These are phyloP conservation scores for Megathymus violae DNA, from an alignment of 1,140 invertebrate genomes.

Conservation along the genomic window DNA sequence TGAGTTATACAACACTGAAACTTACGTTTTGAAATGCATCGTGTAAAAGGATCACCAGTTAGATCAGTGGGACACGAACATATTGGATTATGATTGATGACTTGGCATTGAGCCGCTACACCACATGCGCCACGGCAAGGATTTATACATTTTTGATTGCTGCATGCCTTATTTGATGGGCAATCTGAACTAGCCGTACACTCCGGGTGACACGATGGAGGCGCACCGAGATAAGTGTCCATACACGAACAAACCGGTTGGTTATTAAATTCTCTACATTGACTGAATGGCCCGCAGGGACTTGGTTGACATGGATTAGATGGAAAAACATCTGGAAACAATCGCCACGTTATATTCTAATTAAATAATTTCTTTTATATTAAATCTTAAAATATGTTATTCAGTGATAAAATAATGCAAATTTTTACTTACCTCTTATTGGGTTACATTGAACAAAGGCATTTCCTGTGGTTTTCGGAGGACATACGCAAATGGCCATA, in stretches of 20 bases:
- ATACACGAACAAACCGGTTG: constrained; percentile 86
- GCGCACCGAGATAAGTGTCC: constrained; percentile 85
- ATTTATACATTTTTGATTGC: constrained; percentile 86
- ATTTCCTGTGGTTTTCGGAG: constrained; percentile 87
- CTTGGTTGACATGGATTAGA: constrained; percentile 84
- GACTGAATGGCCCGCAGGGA: constrained; percentile 86
- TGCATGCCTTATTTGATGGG: constrained; percentile 83
- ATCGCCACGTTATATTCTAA: constrained; percentile 44
- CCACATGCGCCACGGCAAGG: constrained; percentile 87
- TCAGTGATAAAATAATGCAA: constrained; percentile 20
- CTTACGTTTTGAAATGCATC: constrained; percentile 84
- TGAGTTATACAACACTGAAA: constrained; percentile 38
- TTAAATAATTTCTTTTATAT: no score
- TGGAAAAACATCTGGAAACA: constrained; percentile 62
- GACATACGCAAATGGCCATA: constrained; percentile 89
- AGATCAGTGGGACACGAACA: constrained; percentile 85
- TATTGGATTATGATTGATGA: constrained; percentile 87
- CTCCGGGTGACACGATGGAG: constrained; percentile 86
- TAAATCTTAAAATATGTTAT: constrained; percentile 30
- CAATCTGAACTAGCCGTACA: constrained; percentile 85
- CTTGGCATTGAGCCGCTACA: constrained; percentile 85
- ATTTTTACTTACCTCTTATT: constrained; percentile 79
- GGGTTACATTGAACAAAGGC: constrained; percentile 87
- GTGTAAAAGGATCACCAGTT: constrained; percentile 87
- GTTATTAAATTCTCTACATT: constrained; percentile 86